These are phyloP conservation scores for Charadrius vociferus DNA, from an alignment of 2,113 vertebrate genomes.

Conservation along the genomic window DNA sequence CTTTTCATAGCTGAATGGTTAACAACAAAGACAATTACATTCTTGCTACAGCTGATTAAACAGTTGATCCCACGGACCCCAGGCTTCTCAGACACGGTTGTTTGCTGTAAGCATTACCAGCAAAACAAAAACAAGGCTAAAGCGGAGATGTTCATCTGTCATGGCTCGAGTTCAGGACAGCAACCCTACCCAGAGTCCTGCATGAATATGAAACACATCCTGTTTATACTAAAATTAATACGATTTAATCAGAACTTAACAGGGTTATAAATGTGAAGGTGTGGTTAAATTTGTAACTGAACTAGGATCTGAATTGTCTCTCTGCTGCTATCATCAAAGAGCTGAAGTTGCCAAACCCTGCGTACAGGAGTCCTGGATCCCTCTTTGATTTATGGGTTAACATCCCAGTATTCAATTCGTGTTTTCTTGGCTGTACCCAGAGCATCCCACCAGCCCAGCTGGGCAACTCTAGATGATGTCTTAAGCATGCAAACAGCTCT, in stretches of 20 bases:
- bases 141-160: neutral
- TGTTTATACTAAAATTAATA: conserved; percentile 21
- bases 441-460: neutral
- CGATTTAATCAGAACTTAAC: neutral
- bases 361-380: neutral
- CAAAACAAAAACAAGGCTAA: conserved; percentile 59
- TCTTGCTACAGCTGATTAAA: conserved; percentile 70
- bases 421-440: neutral
- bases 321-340: neutral
- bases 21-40: conserved; percentile 65
- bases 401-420: neutral
- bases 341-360: neutral
- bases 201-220: conserved; percentile 3
- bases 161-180: neutral
- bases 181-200: neutral
- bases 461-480: neutral
- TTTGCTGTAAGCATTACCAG: conserved; percentile 44
- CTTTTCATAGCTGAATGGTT: conserved; percentile 56
- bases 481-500: neutral
- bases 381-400: neutral
- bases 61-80: conserved; percentile 42
- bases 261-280: neutral
- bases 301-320: neutral
- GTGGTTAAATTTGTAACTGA: neutral
- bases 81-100: conserved; percentile 23